Conservation (phyloP, 2,113 vertebrate species). For the Periophthalmodon schlosseri region DNA sequence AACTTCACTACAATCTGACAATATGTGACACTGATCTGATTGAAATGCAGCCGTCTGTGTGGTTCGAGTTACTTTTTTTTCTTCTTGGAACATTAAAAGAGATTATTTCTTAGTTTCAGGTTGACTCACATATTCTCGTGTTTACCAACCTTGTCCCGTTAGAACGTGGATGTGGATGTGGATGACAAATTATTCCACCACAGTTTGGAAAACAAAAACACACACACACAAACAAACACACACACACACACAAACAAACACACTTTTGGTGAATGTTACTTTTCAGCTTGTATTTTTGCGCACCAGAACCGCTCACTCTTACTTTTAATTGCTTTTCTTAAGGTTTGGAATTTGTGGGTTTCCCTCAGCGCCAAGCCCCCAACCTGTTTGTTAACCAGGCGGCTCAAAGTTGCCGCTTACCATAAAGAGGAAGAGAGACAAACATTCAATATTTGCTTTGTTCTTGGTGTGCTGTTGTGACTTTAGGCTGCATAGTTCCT, state of each 20-base stretch:
- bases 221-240: too few relatives aligned
- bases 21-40: constrained; percentile 6
- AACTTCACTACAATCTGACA: not conserved
- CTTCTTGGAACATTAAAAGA: not conserved
- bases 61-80: constrained; percentile 3
- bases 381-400: constrained; percentile 71
- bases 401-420: constrained; percentile 64
- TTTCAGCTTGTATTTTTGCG: constrained; percentile 25
- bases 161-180: constrained; percentile 54
- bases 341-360: constrained; percentile 61
- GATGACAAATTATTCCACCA: constrained; percentile 36
- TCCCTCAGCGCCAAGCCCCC: constrained; percentile 31
- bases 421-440: constrained; percentile 74
- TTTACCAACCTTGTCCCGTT: constrained; percentile 41
- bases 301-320: constrained; percentile 14
- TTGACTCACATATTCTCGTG: constrained; percentile 43
- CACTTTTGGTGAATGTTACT: constrained; percentile 30
- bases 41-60: not conserved
- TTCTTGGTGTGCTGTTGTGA: constrained; percentile 65
- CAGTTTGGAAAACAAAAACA: constrained; percentile 32
- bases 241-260: too few relatives aligned
- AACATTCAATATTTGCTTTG: constrained; percentile 77
- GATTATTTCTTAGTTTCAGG: constrained; percentile 31
- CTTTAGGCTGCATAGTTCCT: constrained; percentile 64
- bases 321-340: constrained; percentile 37